Percentiles rank a stretch among this genome's conserved stretches.
Conservation (phyloP, 92 coral and sea anemone genomes). For the Epizoanthus illoricatus region DNA sequence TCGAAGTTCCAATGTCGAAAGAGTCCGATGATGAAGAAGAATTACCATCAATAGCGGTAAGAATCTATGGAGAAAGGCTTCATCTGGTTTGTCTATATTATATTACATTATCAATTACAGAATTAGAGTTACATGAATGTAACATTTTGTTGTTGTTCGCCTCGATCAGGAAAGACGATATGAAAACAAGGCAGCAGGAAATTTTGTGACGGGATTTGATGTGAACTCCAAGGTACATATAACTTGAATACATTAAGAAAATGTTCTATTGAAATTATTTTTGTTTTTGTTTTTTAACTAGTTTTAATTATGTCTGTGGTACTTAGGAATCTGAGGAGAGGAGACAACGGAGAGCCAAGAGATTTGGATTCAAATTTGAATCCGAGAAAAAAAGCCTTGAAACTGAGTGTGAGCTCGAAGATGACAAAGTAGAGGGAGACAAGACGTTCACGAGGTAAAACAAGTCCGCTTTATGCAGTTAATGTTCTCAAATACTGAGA, state of each 20-base stretch:
- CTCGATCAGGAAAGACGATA: slow-evolving; percentile 72
- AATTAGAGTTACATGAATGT: not conserved
- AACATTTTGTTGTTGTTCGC: not conserved
- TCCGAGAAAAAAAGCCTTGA: slow-evolving; percentile 32
- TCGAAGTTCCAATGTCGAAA: too few species aligned
- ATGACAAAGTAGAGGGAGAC: slow-evolving; percentile 41
- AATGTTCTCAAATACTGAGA: too few species aligned
- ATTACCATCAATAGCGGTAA: slow-evolving; percentile 39
- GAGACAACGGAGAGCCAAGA: not conserved
- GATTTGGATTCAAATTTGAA: slow-evolving; percentile 73
- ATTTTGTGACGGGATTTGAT: slow-evolving; percentile 95
- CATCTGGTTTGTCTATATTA: not conserved
- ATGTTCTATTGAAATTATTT: not conserved
- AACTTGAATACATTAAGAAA: not conserved
- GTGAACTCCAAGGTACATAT: slow-evolving; percentile 82
- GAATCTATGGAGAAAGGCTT: not conserved
- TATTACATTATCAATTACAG: not conserved
- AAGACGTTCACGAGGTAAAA: too few species aligned
- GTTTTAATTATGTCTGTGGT: not conserved
- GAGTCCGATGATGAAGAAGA: too few species aligned
- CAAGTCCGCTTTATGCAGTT: too few species aligned
- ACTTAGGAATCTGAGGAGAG: slow-evolving; percentile 75
- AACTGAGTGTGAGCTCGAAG: slow-evolving; percentile 7
- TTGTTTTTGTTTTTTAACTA: not conserved
- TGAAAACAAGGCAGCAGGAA: slow-evolving; percentile 78